These are phyloP conservation scores for Auanema freiburgensis DNA, from an alignment of 2,888 invertebrate species.

Conservation along the genomic window DNA sequence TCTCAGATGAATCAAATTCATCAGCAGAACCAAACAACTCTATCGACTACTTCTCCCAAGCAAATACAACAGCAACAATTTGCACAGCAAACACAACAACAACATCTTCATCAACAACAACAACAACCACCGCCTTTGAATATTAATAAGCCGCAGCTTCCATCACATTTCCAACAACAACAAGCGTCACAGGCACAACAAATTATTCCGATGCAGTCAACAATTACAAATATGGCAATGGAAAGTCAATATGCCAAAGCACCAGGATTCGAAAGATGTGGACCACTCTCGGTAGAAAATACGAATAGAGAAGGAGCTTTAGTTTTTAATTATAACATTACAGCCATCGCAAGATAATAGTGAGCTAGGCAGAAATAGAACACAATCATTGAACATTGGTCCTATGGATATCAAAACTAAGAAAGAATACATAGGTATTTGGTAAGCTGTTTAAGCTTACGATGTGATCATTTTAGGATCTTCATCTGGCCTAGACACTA, in stretches of 20 bases:
- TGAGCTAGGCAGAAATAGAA: constrained; percentile 31
- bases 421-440: constrained; percentile 17
- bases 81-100: no score
- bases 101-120: background rate
- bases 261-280: constrained; percentile 50
- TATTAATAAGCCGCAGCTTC: constrained; percentile 19
- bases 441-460: background rate
- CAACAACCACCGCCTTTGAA: background rate
- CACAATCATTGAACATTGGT: constrained; percentile 51
- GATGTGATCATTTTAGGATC: background rate
- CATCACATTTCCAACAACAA: constrained; percentile 30
- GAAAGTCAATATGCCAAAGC: constrained; percentile 49
- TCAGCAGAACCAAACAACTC: no score
- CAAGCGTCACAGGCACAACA: background rate
- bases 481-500: no score
- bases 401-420: constrained; percentile 40
- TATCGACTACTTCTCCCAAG: no score
- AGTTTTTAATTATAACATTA: constrained; percentile 3
- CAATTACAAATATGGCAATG: constrained; percentile 17
- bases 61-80: no score
- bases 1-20: no score
- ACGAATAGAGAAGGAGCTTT: background rate
- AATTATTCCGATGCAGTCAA: constrained; percentile 1
- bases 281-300: constrained; percentile 41
- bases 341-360: constrained; percentile 34